Conservation (phyloP, 2,113 vertebrate species). For the Oceanodroma tethys region DNA sequence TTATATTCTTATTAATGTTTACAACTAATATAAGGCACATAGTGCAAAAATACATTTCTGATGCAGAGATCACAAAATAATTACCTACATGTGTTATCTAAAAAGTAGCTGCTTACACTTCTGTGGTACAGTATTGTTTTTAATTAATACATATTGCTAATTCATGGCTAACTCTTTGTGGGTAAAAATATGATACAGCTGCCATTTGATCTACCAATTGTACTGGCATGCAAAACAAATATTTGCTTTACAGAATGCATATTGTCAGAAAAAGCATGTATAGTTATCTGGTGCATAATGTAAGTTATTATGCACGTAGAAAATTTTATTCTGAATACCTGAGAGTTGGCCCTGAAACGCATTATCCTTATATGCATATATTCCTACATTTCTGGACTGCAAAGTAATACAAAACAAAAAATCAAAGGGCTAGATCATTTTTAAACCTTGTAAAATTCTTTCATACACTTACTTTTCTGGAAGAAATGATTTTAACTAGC, state of each 20-base stretch:
- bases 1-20: conserved; percentile 54
- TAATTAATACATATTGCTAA: conserved; percentile 10
- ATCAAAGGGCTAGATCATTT: not conserved
- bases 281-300: not conserved
- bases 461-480: not conserved
- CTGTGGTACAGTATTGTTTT: conserved; percentile 14
- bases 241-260: conserved; percentile 33
- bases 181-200: conserved; percentile 52
- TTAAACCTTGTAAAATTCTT: not conserved
- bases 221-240: conserved; percentile 23
- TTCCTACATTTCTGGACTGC: not conserved
- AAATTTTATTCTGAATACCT: conserved; percentile 43
- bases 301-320: not conserved
- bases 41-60: conserved; percentile 91
- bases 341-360: conserved; percentile 35
- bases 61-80: conserved; percentile 87
- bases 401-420: not conserved
- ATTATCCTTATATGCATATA: not conserved
- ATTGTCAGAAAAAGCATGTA: not conserved
- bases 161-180: not conserved
- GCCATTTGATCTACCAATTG: conserved; percentile 36
- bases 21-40: conserved; percentile 80
- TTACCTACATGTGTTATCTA: conserved; percentile 54
- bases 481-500: not conserved
- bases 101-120: conserved; percentile 50